These are phyloP conservation scores for Peribatodes rhomboidaria DNA, from an alignment of 2,888 invertebrate genomes.

Conservation along the genomic window DNA sequence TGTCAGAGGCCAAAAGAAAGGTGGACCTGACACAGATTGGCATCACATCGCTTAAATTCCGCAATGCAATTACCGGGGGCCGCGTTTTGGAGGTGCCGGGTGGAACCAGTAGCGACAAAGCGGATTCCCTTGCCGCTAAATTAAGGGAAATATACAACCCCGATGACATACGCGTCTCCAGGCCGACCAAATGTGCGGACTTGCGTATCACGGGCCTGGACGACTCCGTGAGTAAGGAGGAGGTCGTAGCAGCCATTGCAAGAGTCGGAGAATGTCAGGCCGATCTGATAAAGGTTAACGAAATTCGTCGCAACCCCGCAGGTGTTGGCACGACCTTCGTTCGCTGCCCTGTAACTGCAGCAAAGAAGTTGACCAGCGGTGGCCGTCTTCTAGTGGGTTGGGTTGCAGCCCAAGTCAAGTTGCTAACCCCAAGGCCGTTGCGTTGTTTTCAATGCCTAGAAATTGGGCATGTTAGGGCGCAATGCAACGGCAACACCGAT, in stretches of 20 bases:
- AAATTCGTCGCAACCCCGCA: background rate
- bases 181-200: background rate
- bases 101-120: constrained; percentile 13
- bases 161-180: background rate
- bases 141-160: constrained; percentile 22
- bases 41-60: constrained; percentile 2
- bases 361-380: background rate
- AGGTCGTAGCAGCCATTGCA: background rate
- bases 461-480: background rate
- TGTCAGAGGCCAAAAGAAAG: constrained; percentile 23
- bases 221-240: background rate
- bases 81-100: constrained; percentile 34
- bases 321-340: background rate
- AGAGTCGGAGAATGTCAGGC: background rate
- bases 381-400: background rate
- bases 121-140: constrained; percentile 32
- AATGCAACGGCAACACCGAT: background rate
- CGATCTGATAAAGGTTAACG: background rate
- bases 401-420: background rate
- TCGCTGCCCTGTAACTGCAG: background rate
- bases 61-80: constrained; percentile 31
- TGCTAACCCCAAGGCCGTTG: background rate
- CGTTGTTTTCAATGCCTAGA: background rate
- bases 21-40: constrained; percentile 11
- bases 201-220: background rate